Evolutionary conservation across 1,140 invertebrate species (phyloP), one percentile per base, ranked within the genome.

Genomic region (Helicoverpa armigera): DNA sequence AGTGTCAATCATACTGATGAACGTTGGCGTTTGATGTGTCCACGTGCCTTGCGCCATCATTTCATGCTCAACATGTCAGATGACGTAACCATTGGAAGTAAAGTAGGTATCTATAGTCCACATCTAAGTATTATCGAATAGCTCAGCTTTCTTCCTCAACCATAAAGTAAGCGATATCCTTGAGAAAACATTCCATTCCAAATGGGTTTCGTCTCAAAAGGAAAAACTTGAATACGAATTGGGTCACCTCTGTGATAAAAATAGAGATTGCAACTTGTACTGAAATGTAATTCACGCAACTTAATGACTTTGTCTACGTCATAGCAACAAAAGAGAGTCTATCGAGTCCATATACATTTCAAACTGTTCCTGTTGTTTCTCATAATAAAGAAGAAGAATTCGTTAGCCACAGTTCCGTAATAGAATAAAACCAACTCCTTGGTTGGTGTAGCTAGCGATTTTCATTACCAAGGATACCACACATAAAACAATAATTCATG

Each of bases 1-100:
- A 76, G 58, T 61, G 73, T 76, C 73, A 76, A 76, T 76, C 73
- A 76, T 29, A 29, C 31, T 76, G 56, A 76, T 31, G 56, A 63
- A 76, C 43, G 72, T 74, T 60, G 56, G 58, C 58, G 31, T 76
- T 76, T 63, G 58, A 61, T 51, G 58, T 51, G 69, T 63, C 56
- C 56, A 63, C 43, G 35, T 43, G 35, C 35, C 58, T 63, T 76
- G 56, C 73, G 56, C 58, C 58, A 61, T 60, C 54, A 51, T 54
- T 29, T 53, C 50, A 29, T 51, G 48, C 16, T 31, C 13, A 56
- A 51, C 53, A 18, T 73, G 54, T 18, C 53, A 58, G 53, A 9
- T 73, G 53, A 58, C 54, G 53, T 58, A 70, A 70, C 67, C 50
- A 70, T 29, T 70, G 5, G 50, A 29, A 53, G 69, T n/a, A n/a